Evolutionary conservation across 1,140 invertebrate species (phyloP).

Genomic region (Pentalonia nigronervosa): DNA sequence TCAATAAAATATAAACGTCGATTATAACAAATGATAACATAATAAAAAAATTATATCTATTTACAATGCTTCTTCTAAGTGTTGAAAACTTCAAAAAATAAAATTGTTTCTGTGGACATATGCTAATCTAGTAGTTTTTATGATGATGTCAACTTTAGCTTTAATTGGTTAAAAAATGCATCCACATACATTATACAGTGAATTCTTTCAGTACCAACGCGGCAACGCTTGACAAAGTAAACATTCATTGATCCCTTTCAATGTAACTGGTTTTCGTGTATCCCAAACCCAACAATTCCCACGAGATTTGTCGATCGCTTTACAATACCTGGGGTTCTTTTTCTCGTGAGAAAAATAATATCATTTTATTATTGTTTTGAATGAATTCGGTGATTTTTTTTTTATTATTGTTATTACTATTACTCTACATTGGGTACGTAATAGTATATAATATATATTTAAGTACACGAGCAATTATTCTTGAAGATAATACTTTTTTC

Average conservation of each 20-base stretch:
- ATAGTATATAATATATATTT: neutral
- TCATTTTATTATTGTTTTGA: slow-evolving; percentile 32
- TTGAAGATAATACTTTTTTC: neutral
- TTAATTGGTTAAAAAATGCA: neutral
- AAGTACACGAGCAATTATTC: neutral
- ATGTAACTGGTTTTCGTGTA: slow-evolving; percentile 50
- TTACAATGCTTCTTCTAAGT: neutral
- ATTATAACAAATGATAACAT: neutral
- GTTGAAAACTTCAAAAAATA: neutral
- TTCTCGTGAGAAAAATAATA: slow-evolving; percentile 46
- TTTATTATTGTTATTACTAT: neutral
- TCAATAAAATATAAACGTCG: neutral
- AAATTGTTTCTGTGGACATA: neutral
- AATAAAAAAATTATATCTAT: neutral
- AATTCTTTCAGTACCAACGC: neutral
- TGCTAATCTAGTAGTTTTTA: neutral
- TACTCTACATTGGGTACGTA: neutral
- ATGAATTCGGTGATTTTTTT: slow-evolving; percentile 42
- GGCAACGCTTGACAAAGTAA: neutral
- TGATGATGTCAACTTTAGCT: neutral
- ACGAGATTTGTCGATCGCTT: slow-evolving; percentile 44
- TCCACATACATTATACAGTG: neutral
- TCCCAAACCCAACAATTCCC: slow-evolving; percentile 23
- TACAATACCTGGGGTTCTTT: slow-evolving; percentile 36
- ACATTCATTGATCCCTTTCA: slow-evolving; percentile 47